phyloP scores from a whole-genome alignment of 2,113 vertebrate species.

The Oreochromis spilurus region DNA sequence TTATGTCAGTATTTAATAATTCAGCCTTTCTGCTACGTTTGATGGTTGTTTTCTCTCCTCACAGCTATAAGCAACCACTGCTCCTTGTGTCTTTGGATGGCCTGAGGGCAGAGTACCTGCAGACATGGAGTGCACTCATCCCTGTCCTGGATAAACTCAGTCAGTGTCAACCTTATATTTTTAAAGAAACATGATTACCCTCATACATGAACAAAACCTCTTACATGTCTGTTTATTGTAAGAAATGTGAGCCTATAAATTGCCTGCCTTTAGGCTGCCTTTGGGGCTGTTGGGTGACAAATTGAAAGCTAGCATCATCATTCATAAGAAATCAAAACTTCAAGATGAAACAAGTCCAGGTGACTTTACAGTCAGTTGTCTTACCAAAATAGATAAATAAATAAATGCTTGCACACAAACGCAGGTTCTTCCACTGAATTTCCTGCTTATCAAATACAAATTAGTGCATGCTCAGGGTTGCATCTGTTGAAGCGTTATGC shows the following conservation, averaged over 20 bases:
- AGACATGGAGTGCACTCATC: slow-evolving; percentile 49
- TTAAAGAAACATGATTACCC: neutral
- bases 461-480: neutral
- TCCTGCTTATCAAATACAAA: neutral
- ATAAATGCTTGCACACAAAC: neutral
- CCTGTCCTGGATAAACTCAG: slow-evolving; percentile 68
- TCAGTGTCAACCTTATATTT: neutral
- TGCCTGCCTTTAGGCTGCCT: neutral
- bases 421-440: neutral
- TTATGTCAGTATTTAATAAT: neutral
- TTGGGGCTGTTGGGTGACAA: accelerated
- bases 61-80: slow-evolving; percentile 64
- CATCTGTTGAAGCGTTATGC: accelerated
- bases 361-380: neutral
- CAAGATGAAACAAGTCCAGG: neutral
- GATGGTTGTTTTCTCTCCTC: neutral
- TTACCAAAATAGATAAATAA: neutral
- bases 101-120: slow-evolving; percentile 67
- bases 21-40: neutral
- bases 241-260: neutral
- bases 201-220: neutral
- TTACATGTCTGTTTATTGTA: neutral
- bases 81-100: slow-evolving; percentile 73
- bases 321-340: neutral
- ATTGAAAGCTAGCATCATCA: neutral